Evolutionary conservation across 2,113 vertebrate genomes (phyloP).

Genomic region (Bagarius yarrelli): DNA sequence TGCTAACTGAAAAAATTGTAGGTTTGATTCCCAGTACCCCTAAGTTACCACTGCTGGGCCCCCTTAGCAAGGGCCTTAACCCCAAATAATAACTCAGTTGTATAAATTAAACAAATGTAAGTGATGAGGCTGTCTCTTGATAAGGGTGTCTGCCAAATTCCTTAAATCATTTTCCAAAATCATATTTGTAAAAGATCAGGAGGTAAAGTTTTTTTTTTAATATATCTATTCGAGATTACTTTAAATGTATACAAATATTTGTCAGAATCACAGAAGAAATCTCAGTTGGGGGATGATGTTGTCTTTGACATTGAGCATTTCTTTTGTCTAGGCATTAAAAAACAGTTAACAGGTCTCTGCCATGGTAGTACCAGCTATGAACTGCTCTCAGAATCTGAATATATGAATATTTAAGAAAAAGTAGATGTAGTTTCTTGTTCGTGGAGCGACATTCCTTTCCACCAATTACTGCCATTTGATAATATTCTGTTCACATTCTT

Average conservation of each 20-base stretch:
- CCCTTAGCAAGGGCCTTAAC: too few relatives aligned
- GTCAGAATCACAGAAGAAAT: not conserved
- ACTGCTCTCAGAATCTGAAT: not conserved
- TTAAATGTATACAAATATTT: conserved; percentile 27
- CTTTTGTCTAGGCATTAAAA: not conserved
- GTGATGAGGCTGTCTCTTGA: too few relatives aligned
- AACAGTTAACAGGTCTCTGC: not conserved
- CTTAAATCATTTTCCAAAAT: not conserved
- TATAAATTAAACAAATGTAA: too few relatives aligned
- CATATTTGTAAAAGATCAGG: not conserved
- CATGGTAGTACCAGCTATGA: not conserved
- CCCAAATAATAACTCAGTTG: too few relatives aligned
- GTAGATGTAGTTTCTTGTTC: not conserved
- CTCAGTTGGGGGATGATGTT: not conserved
- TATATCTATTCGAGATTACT: conserved; percentile 48
- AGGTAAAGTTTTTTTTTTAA: not conserved
- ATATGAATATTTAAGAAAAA: not conserved
- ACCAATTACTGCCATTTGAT: not conserved
- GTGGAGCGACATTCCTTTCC: not conserved
- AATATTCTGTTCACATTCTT: not conserved
- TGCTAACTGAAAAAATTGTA: too few relatives aligned
- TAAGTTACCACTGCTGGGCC: too few relatives aligned
- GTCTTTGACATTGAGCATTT: not conserved
- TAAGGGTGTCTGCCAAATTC: too few relatives aligned
- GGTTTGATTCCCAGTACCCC: too few relatives aligned